phyloP scores from a whole-genome alignment of 2,113 vertebrate genomes.

The Vulpes lagopus region DNA sequence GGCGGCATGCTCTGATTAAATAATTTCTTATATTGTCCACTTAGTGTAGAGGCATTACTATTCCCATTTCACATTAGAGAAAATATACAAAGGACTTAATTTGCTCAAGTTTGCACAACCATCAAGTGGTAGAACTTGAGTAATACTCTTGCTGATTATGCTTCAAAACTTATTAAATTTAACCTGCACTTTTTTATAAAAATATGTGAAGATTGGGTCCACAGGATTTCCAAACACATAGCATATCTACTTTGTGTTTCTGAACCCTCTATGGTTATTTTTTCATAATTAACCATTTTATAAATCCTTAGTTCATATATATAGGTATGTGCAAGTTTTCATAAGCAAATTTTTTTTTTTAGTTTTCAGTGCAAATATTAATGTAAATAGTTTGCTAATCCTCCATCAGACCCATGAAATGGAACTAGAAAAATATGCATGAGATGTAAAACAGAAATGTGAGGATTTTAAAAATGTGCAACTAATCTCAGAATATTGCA shows the following conservation, averaged over 20 bases:
- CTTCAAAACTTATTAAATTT: not conserved
- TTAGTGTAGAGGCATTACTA: not conserved
- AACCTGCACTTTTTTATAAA: not conserved
- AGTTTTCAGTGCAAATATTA: not conserved
- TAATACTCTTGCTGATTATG: not conserved
- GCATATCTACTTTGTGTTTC: not conserved
- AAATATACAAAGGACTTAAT: not conserved
- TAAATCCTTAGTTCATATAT: not conserved
- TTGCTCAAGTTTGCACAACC: not conserved
- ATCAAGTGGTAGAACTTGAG: not conserved
- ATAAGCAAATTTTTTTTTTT: not conserved
- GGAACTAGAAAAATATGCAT: not conserved
- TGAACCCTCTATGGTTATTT: not conserved
- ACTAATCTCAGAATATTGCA: not conserved
- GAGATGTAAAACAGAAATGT: not conserved
- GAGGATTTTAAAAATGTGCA: not conserved
- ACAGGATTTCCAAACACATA: not conserved
- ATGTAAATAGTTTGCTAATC: not conserved
- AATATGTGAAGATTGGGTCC: not conserved
- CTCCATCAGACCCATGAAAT: not conserved
- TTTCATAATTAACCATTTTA: not conserved
- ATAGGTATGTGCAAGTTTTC: not conserved
- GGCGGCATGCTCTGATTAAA: not conserved
- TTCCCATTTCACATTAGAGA: not conserved
- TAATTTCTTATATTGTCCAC: not conserved